phyloP scores from a whole-genome alignment of 2,113 vertebrate genomes.

The Melanotaenia duboulayi region DNA sequence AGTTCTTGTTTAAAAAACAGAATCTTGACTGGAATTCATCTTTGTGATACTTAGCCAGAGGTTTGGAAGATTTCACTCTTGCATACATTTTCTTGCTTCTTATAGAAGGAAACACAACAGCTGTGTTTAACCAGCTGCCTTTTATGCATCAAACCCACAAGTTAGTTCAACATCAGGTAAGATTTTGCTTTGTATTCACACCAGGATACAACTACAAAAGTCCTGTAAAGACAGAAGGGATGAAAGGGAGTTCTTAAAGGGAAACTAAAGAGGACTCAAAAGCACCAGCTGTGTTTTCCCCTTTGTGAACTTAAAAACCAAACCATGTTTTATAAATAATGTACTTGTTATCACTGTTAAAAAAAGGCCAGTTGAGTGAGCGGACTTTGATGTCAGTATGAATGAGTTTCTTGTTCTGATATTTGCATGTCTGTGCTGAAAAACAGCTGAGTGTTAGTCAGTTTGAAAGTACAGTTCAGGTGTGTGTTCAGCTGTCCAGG shows the following conservation, averaged over 20 bases:
- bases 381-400: accelerated
- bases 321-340: not conserved
- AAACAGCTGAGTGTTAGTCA: not conserved
- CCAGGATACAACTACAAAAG: not conserved
- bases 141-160: not conserved
- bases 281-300: not conserved
- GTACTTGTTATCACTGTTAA: not conserved
- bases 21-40: not conserved
- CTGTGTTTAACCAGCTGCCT: not conserved
- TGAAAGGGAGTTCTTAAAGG: constrained; percentile 51
- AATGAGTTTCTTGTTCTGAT: constrained; percentile 1
- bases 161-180: not conserved
- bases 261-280: constrained; percentile 3
- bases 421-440: constrained; percentile 6
- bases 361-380: no score
- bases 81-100: not conserved
- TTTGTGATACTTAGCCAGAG: not conserved
- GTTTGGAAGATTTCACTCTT: not conserved
- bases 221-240: not conserved
- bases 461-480: constrained; percentile 23
- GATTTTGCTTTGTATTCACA: not conserved
- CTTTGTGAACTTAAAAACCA: not conserved
- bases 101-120: not conserved
- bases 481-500: not conserved
- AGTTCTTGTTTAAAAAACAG: not conserved